Evolutionary conservation across 2,888 invertebrate genomes (phyloP).

Genomic region (Eristalinus sepulchralis): DNA sequence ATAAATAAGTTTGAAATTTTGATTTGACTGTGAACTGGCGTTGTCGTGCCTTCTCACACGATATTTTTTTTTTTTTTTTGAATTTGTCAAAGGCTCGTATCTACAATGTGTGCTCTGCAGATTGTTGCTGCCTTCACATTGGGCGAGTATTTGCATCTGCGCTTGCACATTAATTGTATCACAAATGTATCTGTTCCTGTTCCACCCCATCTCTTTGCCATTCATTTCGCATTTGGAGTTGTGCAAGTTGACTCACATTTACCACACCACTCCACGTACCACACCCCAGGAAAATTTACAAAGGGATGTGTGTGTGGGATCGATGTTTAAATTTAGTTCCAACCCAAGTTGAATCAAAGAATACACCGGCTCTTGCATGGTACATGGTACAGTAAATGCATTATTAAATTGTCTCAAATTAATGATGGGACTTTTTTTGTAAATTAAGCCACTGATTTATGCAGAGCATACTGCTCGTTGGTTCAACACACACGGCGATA

Average conservation of each 20-base stretch:
- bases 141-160: slow-evolving; percentile 52
- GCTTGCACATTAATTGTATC: slow-evolving; percentile 38
- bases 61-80: background rate
- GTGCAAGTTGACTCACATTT: background rate
- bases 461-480: background rate
- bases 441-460: background rate
- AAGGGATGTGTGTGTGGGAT: background rate
- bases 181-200: background rate
- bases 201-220: slow-evolving; percentile 9
- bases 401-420: background rate
- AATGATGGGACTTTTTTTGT: background rate
- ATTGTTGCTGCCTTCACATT: background rate
- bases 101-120: background rate
- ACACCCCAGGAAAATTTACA: slow-evolving; percentile 45
- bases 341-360: background rate
- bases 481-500: background rate
- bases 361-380: background rate
- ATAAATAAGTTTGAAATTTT: background rate
- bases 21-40: background rate
- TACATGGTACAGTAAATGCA: background rate
- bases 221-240: slow-evolving; percentile 46
- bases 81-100: background rate
- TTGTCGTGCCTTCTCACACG: no score
- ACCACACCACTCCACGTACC: slow-evolving; percentile 17
- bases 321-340: background rate